Conservation (phyloP, 2,888 invertebrate genomes). For the Portevinia maculata region DNA sequence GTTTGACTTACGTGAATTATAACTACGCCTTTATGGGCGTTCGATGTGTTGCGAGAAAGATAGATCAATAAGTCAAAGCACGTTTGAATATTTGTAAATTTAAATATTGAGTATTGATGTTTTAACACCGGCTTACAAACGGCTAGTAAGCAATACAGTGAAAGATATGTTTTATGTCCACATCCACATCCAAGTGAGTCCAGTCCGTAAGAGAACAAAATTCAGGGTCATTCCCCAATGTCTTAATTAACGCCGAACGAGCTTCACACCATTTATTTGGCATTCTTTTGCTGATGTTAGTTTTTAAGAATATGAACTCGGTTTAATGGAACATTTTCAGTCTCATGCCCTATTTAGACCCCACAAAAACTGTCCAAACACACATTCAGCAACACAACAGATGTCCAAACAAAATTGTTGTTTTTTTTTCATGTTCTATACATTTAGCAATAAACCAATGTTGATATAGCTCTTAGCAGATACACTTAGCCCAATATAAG, state of each 20-base stretch:
- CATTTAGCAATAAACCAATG: too few relatives aligned
- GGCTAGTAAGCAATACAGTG: background rate
- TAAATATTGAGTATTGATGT: conserved; percentile 25
- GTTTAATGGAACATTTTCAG: too few relatives aligned
- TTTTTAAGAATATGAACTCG: too few relatives aligned
- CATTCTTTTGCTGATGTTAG: too few relatives aligned
- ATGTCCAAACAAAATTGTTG: too few relatives aligned
- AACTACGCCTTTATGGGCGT: conserved; percentile 8
- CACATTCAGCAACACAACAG: too few relatives aligned
- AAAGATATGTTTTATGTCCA: background rate
- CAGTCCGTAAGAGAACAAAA: conserved; percentile 18
- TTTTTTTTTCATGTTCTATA: too few relatives aligned
- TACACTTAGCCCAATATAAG: too few relatives aligned
- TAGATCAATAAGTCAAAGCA: conserved; percentile 28
- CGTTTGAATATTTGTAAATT: conserved; percentile 36
- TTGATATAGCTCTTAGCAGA: too few relatives aligned
- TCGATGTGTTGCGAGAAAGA: conserved; percentile 4
- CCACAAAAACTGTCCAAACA: too few relatives aligned
- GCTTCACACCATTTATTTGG: too few relatives aligned
- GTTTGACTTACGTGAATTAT: conserved; percentile 8
- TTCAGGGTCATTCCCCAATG: conserved; percentile 14
- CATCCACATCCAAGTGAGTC: conserved; percentile 17
- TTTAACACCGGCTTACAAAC: conserved; percentile 11
- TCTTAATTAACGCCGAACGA: conserved; percentile 27
- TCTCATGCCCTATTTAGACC: too few relatives aligned